Conservation (phyloP, 1,140 invertebrate species). For the Ostrea denselamellosa region DNA sequence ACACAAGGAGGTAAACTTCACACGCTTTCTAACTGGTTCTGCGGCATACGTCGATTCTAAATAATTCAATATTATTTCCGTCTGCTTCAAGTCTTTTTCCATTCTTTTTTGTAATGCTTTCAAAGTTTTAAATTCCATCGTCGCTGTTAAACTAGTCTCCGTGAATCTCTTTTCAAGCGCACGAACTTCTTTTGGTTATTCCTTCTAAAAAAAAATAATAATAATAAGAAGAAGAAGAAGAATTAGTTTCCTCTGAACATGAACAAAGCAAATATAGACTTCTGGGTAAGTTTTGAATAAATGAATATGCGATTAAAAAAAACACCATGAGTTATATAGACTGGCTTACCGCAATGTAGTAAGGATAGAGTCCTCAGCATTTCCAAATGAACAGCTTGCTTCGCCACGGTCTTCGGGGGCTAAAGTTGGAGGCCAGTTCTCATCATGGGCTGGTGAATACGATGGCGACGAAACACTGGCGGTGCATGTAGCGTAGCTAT, state of each 20-base stretch:
- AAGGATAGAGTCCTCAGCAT: background rate
- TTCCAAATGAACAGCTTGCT: background rate
- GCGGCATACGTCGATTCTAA: background rate
- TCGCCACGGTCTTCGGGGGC: background rate
- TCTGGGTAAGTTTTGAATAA: background rate
- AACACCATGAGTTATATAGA: background rate
- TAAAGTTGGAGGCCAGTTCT: background rate
- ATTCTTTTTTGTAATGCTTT: background rate
- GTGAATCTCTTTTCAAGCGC: background rate
- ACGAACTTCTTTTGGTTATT: background rate
- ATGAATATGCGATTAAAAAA: background rate
- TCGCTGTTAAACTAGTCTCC: background rate
- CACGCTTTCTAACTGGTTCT: background rate
- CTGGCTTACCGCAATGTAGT: background rate
- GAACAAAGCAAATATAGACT: background rate
- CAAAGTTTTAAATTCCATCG: background rate
- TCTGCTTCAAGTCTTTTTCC: background rate
- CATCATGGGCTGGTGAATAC: background rate
- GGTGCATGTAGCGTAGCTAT: background rate
- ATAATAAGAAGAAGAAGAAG: too few species aligned
- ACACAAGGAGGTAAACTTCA: background rate
- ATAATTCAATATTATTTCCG: background rate
- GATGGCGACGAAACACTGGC: background rate
- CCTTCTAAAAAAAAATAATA: background rate
- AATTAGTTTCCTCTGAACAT: background rate